phyloP scores from a whole-genome alignment of 2,113 vertebrate genomes.

The Tachysurus vachellii region DNA sequence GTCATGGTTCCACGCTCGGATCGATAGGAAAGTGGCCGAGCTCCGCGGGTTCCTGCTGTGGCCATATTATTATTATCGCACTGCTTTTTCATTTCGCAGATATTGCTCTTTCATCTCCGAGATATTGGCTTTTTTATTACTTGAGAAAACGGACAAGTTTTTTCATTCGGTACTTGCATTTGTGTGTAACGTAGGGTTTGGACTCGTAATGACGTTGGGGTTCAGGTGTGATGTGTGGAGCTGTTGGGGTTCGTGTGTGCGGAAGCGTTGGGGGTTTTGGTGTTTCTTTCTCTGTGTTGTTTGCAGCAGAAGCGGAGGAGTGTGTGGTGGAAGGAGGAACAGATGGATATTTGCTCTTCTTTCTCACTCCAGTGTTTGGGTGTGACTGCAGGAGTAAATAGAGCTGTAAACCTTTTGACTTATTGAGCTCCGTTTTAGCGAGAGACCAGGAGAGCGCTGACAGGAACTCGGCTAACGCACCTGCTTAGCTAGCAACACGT shows the following conservation, averaged over 20 bases:
- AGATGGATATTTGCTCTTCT: neutral
- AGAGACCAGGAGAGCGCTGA: neutral
- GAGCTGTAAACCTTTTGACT: neutral
- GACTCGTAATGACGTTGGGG: too few species aligned
- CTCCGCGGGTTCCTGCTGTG: conserved; percentile 36
- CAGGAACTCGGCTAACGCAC: neutral
- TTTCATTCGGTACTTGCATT: conserved; percentile 28
- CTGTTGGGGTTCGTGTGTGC: neutral
- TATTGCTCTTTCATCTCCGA: conserved; percentile 59
- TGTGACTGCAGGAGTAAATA: neutral
- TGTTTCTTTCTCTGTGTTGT: too few species aligned
- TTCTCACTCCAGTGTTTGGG: neutral
- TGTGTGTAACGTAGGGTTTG: conserved; percentile 36
- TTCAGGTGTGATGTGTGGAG: neutral
- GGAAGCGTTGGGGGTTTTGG: neutral
- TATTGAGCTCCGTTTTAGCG: neutral
- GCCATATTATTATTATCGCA: conserved; percentile 40
- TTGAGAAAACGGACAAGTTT: conserved; percentile 18
- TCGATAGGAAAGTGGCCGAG: conserved; percentile 35
- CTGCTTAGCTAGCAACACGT: neutral
- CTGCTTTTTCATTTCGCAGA: conserved; percentile 53
- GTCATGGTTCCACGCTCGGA: conserved; percentile 21
- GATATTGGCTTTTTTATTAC: conserved; percentile 56
- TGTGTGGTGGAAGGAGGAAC: neutral
- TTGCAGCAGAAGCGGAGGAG: neutral